Percentiles rank a stretch among this genome's conserved stretches.
These are phyloP conservation scores for Balaeniceps rex DNA, from an alignment of 2,113 vertebrate genomes.

Conservation along the genomic window DNA sequence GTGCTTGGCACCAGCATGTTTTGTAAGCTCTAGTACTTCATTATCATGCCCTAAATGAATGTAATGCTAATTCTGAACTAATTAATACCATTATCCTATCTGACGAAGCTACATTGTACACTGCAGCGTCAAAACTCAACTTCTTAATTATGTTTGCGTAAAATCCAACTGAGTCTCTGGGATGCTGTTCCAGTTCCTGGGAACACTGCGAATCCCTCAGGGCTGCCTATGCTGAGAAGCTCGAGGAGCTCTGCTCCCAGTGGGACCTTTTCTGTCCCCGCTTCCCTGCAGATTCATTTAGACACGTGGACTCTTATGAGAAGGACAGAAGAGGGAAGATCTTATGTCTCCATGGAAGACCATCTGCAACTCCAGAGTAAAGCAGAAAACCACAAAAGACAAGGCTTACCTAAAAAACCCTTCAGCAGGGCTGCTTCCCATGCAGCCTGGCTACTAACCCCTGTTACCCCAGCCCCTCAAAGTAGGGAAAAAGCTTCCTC, in stretches of 20 bases:
- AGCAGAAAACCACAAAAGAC: neutral
- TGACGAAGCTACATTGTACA: neutral
- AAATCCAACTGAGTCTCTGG: neutral
- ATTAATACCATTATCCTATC: neutral
- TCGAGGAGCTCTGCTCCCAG: neutral
- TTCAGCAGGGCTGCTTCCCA: neutral
- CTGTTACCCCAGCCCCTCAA: neutral
- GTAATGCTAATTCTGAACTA: neutral
- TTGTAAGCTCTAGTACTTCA: neutral
- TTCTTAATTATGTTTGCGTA: neutral
- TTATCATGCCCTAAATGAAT: neutral
- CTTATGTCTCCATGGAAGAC: neutral
- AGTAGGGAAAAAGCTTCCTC: neutral
- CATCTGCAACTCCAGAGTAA: neutral
- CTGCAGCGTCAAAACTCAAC: neutral
- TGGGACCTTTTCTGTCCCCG: neutral
- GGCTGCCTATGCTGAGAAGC: neutral
- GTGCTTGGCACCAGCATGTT: neutral
- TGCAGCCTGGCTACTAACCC: neutral
- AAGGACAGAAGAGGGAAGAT: neutral
- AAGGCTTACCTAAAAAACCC: neutral
- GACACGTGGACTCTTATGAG: neutral
- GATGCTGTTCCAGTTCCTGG: neutral
- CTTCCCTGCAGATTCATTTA: neutral
- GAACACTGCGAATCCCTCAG: neutral